A percentile compares a stretch with the other conserved stretches of the same genome.
These are phyloP conservation scores for Danionella dracula DNA, from an alignment of 2,797 vertebrate genomes.

Conservation along the genomic window DNA sequence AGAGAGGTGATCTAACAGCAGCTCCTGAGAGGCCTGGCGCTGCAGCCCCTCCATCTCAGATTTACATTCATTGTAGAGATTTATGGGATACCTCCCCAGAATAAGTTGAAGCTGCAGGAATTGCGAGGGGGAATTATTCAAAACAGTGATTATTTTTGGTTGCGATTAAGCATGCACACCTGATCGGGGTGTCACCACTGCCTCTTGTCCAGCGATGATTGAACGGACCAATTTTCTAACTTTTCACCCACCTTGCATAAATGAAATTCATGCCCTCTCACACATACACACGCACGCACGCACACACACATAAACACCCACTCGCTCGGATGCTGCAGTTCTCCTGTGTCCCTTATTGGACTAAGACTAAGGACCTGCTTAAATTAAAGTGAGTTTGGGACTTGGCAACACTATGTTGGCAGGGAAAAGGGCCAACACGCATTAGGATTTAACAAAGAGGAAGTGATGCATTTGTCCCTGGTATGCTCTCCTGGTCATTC, in stretches of 20 bases:
- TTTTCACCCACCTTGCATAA: slow-evolving; percentile 87
- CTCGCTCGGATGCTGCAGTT: slow-evolving; percentile 44
- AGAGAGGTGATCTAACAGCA: slow-evolving; percentile 55
- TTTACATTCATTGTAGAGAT: slow-evolving; percentile 94
- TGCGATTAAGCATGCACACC: slow-evolving; percentile 95
- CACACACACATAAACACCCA: slow-evolving; percentile 14
- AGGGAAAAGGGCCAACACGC: slow-evolving; percentile 45
- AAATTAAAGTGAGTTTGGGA: slow-evolving; percentile 33
- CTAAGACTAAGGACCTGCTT: slow-evolving; percentile 44
- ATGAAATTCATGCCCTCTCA: slow-evolving; percentile 57
- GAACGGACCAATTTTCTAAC: slow-evolving; percentile 90
- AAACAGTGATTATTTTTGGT: slow-evolving; percentile 94
- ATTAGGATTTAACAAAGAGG: slow-evolving; percentile 54
- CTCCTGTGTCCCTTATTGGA: slow-evolving; percentile 54
- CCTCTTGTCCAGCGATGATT: slow-evolving; percentile 81
- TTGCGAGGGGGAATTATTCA: slow-evolving; percentile 90
- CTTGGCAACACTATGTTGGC: slow-evolving; percentile 34
- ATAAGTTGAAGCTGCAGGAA: slow-evolving; percentile 90
- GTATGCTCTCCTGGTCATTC: slow-evolving; percentile 28
- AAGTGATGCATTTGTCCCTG: slow-evolving; percentile 44
- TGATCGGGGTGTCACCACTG: slow-evolving; percentile 91
- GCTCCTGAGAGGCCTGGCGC: slow-evolving; percentile 65
- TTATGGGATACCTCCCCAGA: slow-evolving; percentile 90
- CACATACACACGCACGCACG: slow-evolving; percentile 15
- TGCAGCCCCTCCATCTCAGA: slow-evolving; percentile 80